A percentile compares a stretch with the other conserved stretches of the same genome.
Conservation (phyloP, 2,888 invertebrate genomes). For the Philaethria dido region DNA sequence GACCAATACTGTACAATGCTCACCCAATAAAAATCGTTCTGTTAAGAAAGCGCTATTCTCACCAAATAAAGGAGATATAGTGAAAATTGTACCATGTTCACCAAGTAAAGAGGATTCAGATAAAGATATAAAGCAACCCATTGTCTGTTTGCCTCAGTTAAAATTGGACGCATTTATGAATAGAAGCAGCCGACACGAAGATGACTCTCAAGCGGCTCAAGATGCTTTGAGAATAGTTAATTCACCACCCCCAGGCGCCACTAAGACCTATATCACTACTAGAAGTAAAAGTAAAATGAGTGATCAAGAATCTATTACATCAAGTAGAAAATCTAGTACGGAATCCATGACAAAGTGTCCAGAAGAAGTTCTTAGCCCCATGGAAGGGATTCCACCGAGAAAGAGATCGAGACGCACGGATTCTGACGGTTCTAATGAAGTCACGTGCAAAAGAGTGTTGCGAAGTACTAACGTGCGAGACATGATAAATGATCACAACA, state of each 20-base stretch:
- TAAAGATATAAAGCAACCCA: conserved; percentile 11
- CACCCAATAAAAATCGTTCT: not conserved
- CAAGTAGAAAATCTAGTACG: conserved; percentile 6
- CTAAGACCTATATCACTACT: conserved; percentile 43
- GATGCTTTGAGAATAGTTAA: not conserved
- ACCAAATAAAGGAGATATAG: not conserved
- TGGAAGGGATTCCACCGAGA: conserved; percentile 18
- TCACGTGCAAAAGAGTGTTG: conserved; percentile 55
- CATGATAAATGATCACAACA: conserved; percentile 13
- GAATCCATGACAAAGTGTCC: conserved; percentile 1
- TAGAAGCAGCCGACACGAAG: not conserved
- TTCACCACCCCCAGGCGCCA: not conserved
- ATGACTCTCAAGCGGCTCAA: not conserved
- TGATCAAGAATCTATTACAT: conserved; percentile 18
- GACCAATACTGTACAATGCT: not conserved
- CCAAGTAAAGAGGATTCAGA: conserved; percentile 1
- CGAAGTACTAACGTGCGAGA: conserved; percentile 52
- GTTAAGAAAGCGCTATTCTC: not conserved
- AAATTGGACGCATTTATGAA: not conserved
- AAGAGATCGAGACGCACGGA: conserved; percentile 48
- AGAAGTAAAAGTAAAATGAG: conserved; percentile 49
- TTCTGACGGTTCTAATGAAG: conserved; percentile 45
- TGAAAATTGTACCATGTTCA: not conserved
- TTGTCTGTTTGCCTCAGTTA: conserved; percentile 28
- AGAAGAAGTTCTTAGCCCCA: conserved; percentile 1